Evolutionary conservation across 2,888 invertebrate genomes (phyloP), one percentile per base, ranked within the genome.

Genomic region (Pyralis farinalis): DNA sequence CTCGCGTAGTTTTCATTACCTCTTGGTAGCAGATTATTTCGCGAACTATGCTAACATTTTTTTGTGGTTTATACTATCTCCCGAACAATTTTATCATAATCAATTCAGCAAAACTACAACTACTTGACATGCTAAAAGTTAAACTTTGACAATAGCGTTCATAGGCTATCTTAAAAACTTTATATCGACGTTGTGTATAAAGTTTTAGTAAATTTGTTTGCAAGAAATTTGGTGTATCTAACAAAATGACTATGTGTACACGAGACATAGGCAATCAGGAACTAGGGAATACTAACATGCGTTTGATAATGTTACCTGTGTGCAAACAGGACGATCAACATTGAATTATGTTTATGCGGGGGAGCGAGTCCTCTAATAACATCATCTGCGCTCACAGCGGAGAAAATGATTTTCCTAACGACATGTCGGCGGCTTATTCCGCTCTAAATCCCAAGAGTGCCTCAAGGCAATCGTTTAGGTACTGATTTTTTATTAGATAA

Each of bases 361-460:
- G 25, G 31, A 27, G 20, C 10, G 39, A 16, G 20, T 34, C 52
- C 49, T 37, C 43, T 43, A 47, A 50, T 42, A 50, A 51, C 51
- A 51, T 51, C 43, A 49, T 49, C 42, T 46, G 49, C 40, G 43
- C 46, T 46, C 45, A 42, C 36, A 42, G 47, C 35, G 34, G 37
- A 29, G 41, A 38, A 53, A 60, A 56, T 55, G 49, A 49, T 50
- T 53, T 43, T 43, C 42, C 43, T 41, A 47, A 47, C 46, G 46
- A 46, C 49, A 44, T 47, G 44, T 41, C 41, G 40, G 22, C 40
- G 34, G 32, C 42, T 41, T 42, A 44, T 52, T 48, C 29, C 41
- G 39, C 40, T 32, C 45, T 34, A 44, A 44, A 48, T 49, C 44
- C 12, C 43, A 31, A 42, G 41, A 12, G 28, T 39, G 44, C 44